These are phyloP conservation scores for Colinus virginianus DNA, from an alignment of 2,113 vertebrate genomes.

Conservation along the genomic window DNA sequence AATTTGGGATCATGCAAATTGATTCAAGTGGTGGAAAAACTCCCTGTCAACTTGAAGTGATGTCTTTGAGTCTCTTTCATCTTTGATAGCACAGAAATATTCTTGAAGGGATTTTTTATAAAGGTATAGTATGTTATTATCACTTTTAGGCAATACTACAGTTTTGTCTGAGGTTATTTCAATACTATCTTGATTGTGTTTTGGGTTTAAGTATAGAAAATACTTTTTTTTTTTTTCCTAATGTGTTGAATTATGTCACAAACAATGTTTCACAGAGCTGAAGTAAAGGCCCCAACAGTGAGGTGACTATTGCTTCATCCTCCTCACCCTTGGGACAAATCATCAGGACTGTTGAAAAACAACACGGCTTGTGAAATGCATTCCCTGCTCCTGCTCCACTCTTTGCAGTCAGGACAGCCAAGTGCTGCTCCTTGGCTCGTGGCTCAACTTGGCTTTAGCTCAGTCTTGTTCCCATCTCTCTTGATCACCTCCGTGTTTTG, in stretches of 20 bases:
- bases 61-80: not conserved
- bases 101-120: not conserved
- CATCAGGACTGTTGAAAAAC: not conserved
- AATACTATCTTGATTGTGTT: not conserved
- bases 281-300: not conserved
- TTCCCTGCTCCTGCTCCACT: accelerated
- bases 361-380: not conserved
- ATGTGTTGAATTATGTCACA: not conserved
- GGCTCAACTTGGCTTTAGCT: not conserved
- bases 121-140: not conserved
- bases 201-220: not conserved
- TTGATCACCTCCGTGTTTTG: not conserved
- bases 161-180: not conserved
- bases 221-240: not conserved
- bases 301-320: not conserved
- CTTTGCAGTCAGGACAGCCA: accelerated
- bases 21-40: not conserved
- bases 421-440: not conserved
- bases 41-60: not conserved
- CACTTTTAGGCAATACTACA: not conserved
- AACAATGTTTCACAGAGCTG: not conserved
- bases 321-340: not conserved
- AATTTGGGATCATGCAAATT: not conserved
- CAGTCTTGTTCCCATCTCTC: not conserved
- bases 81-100: not conserved